These are phyloP conservation scores for Epinotia demarniana DNA, from an alignment of 2,888 invertebrate genomes.

Conservation along the genomic window DNA sequence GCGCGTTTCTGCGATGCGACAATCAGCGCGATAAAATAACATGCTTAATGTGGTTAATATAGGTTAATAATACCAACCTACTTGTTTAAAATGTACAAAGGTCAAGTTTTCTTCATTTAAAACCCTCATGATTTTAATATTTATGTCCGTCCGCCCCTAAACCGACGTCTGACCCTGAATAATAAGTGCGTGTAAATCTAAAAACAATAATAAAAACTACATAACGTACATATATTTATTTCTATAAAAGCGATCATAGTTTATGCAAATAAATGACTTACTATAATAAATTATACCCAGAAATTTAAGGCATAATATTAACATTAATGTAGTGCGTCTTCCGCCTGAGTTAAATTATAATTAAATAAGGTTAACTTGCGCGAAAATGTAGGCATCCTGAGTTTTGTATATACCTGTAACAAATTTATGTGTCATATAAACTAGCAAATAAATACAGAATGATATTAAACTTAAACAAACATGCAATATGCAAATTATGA, in stretches of 20 bases:
- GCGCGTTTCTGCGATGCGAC: neutral
- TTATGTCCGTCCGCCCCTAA: slow-evolving; percentile 25
- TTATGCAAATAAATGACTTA: neutral
- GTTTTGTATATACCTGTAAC: slow-evolving; percentile 40
- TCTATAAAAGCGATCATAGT: neutral
- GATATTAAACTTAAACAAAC: neutral
- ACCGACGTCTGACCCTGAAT: slow-evolving; percentile 30
- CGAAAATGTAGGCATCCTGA: slow-evolving; percentile 23
- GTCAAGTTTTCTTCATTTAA: neutral
- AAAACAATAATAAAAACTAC: slow-evolving; percentile 9
- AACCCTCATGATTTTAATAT: neutral
- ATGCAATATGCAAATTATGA: neutral
- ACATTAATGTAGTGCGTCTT: neutral
- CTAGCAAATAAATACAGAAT: neutral
- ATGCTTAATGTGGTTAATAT: neutral
- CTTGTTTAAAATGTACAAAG: slow-evolving; percentile 7
- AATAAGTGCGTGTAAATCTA: slow-evolving; percentile 27
- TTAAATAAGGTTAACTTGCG: slow-evolving; percentile 32
- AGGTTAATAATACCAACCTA: neutral
- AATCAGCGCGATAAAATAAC: neutral
- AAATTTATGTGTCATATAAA: slow-evolving; percentile 23
- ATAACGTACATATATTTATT: neutral
- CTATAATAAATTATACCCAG: too few relatives aligned
- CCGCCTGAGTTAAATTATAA: slow-evolving; percentile 7
- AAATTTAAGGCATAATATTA: neutral